Base-by-base conservation (phyloP, 92 coral and sea anemone species). In the Siderastrea siderea region DNA sequence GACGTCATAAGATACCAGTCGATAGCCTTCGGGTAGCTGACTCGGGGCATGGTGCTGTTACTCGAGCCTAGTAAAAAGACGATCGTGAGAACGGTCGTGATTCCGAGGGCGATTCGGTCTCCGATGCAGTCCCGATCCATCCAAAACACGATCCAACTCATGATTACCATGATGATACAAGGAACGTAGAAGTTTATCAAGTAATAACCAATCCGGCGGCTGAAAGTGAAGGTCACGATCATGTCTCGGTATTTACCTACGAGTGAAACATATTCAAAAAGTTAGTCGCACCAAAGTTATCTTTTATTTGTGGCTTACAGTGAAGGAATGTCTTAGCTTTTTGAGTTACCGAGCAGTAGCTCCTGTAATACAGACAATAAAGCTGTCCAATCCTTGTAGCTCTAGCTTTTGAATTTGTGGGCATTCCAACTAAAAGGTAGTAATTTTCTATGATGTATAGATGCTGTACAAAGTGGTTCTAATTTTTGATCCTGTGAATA, bases 21-120 rank as follows among this genome's bases (percentile, higher is more conserved):
- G 66, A 97, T 95, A 61, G 98, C 98, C 93, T 97, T 97, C 77
- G 99, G 98, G 85, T 97, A 97, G 77, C 98, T 95, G 58, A 97
- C 99, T 74, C 99, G 96, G 19, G 99, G 99, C 99, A 97, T 97
- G 52, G 98, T 95, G 26, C 98, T 90, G 90, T 97, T 97, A 83
- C 98, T 94, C 7, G 99, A 94, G 14, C 99, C 99, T 62, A 97
- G 98, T 67, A 97, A 69, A 86, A 97, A 97, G 46, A 97, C 99
- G 70, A 97, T 97, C 60, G 99, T 97, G 75, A 97, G 93, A 49
- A 97, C 92, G 7, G 99, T 97, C 71, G 99, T 95, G 74, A 97
- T 97, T 1, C 99, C 98, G 73, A 97, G 95, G 26, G 99, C 93
- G 55, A 97, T 92, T 86, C 99, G 96, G 83, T 97, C 99, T 46